These are phyloP conservation scores for Diarsia dahlii DNA, from an alignment of 2,888 invertebrate genomes.

Conservation along the genomic window DNA sequence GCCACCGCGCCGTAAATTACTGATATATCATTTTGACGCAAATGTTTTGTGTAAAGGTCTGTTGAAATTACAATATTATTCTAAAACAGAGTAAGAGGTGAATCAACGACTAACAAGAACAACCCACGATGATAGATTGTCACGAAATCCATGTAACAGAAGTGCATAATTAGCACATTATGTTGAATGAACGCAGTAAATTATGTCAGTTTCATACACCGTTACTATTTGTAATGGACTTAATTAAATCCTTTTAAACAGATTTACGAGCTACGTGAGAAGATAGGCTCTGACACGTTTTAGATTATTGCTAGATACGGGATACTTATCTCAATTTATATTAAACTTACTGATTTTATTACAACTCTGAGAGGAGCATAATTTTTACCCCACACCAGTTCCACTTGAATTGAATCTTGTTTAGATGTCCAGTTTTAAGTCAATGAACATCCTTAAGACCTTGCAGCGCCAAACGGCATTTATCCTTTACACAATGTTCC, in stretches of 20 bases:
- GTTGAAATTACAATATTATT: conserved; percentile 11
- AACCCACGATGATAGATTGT: conserved; percentile 56
- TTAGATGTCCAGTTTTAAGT: not conserved
- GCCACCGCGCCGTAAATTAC: too few relatives aligned
- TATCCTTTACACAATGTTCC: not conserved
- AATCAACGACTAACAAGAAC: conserved; percentile 9
- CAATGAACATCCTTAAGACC: not conserved
- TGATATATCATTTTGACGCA: not conserved
- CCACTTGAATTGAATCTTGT: not conserved
- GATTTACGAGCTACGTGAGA: conserved; percentile 49
- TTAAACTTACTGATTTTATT: conserved; percentile 33
- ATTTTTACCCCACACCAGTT: not conserved
- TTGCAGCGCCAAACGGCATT: not conserved
- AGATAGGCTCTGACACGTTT: conserved; percentile 51
- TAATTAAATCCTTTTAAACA: conserved; percentile 54
- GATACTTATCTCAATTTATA: conserved; percentile 46
- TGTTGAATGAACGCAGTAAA: conserved; percentile 48
- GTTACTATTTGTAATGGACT: conserved; percentile 57
- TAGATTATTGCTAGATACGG: conserved; percentile 49
- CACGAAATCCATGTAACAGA: conserved; percentile 51
- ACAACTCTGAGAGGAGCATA: not conserved
- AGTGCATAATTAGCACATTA: conserved; percentile 35
- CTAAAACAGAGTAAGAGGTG: conserved; percentile 10
- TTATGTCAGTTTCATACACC: conserved; percentile 49
- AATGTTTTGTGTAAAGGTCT: not conserved